Conservation (phyloP, 2,888 invertebrate species). For the Protodeltote pygarga region DNA sequence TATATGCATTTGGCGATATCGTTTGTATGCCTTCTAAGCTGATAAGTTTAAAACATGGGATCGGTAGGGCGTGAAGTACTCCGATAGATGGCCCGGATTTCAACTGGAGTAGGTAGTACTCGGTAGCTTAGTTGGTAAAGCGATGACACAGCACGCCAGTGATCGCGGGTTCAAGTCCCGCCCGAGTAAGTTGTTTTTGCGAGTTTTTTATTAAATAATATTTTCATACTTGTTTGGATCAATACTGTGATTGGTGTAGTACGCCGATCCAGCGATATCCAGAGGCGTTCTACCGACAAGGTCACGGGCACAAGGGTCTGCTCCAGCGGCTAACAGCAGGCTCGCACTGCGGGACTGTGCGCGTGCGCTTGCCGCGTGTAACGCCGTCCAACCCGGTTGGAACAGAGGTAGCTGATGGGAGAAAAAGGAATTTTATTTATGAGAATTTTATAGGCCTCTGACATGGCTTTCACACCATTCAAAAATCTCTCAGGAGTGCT, state of each 20-base stretch:
- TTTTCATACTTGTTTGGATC: constrained; percentile 32
- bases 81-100: too few species aligned
- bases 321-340: constrained; percentile 45
- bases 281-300: constrained; percentile 46
- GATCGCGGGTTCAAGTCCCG: too few species aligned
- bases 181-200: background rate
- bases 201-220: background rate
- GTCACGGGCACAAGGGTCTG: constrained; percentile 35
- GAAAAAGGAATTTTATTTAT: background rate
- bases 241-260: constrained; percentile 27
- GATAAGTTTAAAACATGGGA: too few species aligned
- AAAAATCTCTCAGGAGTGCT: too few species aligned
- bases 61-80: too few species aligned
- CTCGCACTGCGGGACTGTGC: constrained; percentile 59
- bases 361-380: constrained; percentile 84
- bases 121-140: too few species aligned
- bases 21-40: too few species aligned
- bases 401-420: constrained; percentile 66
- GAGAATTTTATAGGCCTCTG: too few species aligned
- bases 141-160: too few species aligned
- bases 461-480: too few species aligned
- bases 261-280: constrained; percentile 49
- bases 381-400: constrained; percentile 82
- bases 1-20: too few species aligned
- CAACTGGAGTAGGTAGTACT: too few species aligned